phyloP scores from a whole-genome alignment of 2,797 vertebrate genomes.

The Gouania willdenowi region DNA sequence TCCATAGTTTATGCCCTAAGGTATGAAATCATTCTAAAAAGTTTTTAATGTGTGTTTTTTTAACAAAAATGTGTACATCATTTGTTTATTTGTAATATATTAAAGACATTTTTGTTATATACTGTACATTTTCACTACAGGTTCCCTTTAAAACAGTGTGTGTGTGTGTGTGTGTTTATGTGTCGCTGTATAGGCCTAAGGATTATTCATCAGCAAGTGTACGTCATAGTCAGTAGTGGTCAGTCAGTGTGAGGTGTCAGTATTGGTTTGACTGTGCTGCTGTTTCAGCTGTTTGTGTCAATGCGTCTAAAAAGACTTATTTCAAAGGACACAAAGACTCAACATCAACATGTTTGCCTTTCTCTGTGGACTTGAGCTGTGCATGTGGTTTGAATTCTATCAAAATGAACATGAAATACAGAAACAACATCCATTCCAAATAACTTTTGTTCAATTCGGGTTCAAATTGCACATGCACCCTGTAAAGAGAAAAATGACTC shows the following conservation, averaged over 20 bases:
- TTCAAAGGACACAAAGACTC: conserved; percentile 2
- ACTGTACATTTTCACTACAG: too few species aligned
- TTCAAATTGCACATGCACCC: background rate
- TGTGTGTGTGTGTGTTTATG: too few species aligned
- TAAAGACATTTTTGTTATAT: too few species aligned
- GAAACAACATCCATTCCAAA: background rate
- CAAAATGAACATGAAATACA: background rate
- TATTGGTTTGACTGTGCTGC: conserved; percentile 39
- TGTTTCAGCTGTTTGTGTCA: conserved; percentile 43
- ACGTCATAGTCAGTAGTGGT: conserved; percentile 31
- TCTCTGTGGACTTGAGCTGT: conserved; percentile 3
- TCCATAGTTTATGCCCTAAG: too few species aligned
- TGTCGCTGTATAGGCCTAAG: conserved; percentile 31
- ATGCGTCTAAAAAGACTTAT: too few species aligned
- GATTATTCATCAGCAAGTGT: conserved; percentile 34
- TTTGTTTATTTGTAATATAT: too few species aligned
- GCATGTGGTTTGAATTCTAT: conserved; percentile 30
- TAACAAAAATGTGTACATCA: too few species aligned
- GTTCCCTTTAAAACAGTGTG: too few species aligned
- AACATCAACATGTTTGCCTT: background rate
- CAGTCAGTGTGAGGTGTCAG: conserved; percentile 33
- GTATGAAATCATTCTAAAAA: too few species aligned
- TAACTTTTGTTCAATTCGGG: background rate
- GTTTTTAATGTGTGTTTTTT: too few species aligned
- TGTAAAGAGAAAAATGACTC: conserved; percentile 30